A percentile compares a stretch with the other conserved stretches of the same genome.
Conservation (phyloP, 2,888 invertebrate species). For the Hymenopus coronatus region DNA sequence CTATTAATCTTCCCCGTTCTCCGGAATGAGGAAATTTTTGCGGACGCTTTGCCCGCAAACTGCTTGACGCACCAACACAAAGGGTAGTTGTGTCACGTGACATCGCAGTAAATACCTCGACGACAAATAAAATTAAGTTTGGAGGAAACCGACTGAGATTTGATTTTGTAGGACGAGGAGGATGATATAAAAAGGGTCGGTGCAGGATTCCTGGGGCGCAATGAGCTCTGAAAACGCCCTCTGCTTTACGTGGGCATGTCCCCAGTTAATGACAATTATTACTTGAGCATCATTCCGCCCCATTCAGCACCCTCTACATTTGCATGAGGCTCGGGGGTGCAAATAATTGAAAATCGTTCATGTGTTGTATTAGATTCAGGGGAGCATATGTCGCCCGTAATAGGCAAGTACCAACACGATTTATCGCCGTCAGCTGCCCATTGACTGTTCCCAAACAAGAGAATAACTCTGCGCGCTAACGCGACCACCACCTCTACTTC, state of each 20-base stretch:
- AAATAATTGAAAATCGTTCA: conserved; percentile 31
- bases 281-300: not conserved
- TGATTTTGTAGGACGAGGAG: not conserved
- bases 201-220: conserved; percentile 1
- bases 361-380: conserved; percentile 25
- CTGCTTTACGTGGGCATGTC: not conserved
- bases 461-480: not conserved
- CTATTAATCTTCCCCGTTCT: conserved; percentile 22
- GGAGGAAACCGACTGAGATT: conserved; percentile 21
- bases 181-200: conserved; percentile 11
- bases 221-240: conserved; percentile 10
- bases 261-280: not conserved
- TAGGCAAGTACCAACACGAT: not conserved
- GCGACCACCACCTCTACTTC: not conserved
- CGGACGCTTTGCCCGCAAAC: conserved; percentile 21
- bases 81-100: conserved; percentile 9
- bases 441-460: not conserved
- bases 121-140: conserved; percentile 30
- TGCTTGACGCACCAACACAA: conserved; percentile 11
- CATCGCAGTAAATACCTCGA: conserved; percentile 5
- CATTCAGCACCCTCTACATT: not conserved
- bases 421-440: not conserved
- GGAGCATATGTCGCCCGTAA: not conserved
- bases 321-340: conserved; percentile 11
- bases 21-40: conserved; percentile 25